Base-by-base conservation (phyloP, 1,140 invertebrate genomes). In the Scaptomyza montana region DNA sequence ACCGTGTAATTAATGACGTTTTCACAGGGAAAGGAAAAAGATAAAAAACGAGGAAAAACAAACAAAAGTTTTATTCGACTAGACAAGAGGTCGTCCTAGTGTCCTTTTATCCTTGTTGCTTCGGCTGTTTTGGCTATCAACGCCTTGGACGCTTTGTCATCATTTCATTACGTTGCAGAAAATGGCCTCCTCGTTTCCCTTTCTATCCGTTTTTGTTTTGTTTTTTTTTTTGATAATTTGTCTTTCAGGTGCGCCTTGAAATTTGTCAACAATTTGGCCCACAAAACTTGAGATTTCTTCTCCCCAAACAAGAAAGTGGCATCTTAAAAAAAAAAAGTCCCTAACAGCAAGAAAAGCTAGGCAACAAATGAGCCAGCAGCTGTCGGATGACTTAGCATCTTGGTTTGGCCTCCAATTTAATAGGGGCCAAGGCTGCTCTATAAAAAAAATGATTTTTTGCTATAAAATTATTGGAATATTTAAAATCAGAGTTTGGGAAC, bases 221-320 rank as follows among this genome's bases (percentile, higher is more conserved):
- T 16, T 8, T 47, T 43, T 8, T 47, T 43, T 43, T 80, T 65
- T 72, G 76, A 89, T 87, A 87, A 87, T 87, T 87, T 87, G 84
- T 87, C 82, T 89, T 89, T 47, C 84, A 87, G 84, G 78, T 89
- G 82, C 84, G 76, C 82, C 82, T 79, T 79, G 79, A 87, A 87
- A 87, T 87, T 87, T 87, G 82, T 87, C 82, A 87, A 87, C 82
- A 87, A 86, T 86, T 86, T 87, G 78, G 81, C 61, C 75, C 63
- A 53, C 74, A 69, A 70, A 86, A 81, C 78, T 86, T 87, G 82
- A 74, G 80, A 85, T 85, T 74, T 70, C 70, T 75, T 86, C 56
- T 13, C 30, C 4, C 30, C 5, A 33, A 13, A 41, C 78, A 79
- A 79, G 68, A 82, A 87, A 87, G 84, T 87, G 79, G 76, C 76